Conservation (phyloP, 2,888 invertebrate species). For the Dascillus cervinus region DNA sequence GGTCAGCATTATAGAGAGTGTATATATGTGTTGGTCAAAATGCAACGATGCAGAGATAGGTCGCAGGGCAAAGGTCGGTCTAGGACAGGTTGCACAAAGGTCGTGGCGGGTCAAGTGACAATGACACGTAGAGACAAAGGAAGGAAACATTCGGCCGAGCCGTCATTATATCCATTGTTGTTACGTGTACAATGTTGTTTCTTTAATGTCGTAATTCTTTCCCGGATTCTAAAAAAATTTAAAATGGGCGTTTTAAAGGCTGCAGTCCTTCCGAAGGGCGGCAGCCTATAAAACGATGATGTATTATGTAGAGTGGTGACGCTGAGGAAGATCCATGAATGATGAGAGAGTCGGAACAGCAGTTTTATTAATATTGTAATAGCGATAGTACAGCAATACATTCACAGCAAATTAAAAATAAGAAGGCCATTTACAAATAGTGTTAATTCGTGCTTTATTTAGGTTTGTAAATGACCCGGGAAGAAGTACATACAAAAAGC, state of each 20-base stretch:
- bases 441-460: too few relatives aligned
- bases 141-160: slow-evolving; percentile 50
- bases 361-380: too few relatives aligned
- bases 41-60: slow-evolving; percentile 43
- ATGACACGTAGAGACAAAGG: slow-evolving; percentile 81
- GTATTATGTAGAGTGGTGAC: slow-evolving; percentile 18
- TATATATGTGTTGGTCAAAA: slow-evolving; percentile 41
- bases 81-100: slow-evolving; percentile 39
- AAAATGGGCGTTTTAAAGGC: slow-evolving; percentile 13
- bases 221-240: too few relatives aligned
- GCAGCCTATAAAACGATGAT: slow-evolving; percentile 19
- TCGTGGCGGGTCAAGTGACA: slow-evolving; percentile 46
- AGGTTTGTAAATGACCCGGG: slow-evolving; percentile 13
- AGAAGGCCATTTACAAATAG: slow-evolving; percentile 50
- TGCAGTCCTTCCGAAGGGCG: too few relatives aligned
- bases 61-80: slow-evolving; percentile 28
- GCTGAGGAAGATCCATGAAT: slow-evolving; percentile 19
- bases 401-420: slow-evolving; percentile 44
- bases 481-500: too few relatives aligned
- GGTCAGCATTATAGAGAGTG: slow-evolving; percentile 28
- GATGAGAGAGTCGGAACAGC: slow-evolving; percentile 23
- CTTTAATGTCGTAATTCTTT: slow-evolving; percentile 23
- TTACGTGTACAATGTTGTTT: slow-evolving; percentile 35
- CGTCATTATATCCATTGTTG: slow-evolving; percentile 35
- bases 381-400: slow-evolving; percentile 35